Base-by-base conservation (phyloP, 2,113 vertebrate genomes). In the Irena cyanogastra region DNA sequence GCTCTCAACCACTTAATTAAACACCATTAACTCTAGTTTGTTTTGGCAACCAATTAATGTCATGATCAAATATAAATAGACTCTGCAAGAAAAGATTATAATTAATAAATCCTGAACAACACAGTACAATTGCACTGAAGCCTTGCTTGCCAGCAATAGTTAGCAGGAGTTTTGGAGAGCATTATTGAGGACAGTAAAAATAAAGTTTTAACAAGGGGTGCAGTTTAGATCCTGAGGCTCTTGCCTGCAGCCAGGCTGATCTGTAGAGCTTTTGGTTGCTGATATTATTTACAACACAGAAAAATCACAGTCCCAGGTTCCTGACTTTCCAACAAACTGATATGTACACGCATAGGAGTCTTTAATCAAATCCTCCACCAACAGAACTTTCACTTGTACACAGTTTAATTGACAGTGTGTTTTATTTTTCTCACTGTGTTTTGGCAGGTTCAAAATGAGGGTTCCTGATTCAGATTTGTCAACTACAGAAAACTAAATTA, bases 31-130 rank as follows among this genome's bases (percentile, higher is more conserved):
- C 96, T 97, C 82, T 91, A 89, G 94, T 97, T 98, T 97, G 94
- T 96, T 98, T 97, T 97, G 96, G 95, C 97, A 98, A 96, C 93
- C 92, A 96, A 97, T 97, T 98, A 97, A 97, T 95, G 96, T 97
- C 96, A 95, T 31, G 59, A 97, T 83, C 97, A 95, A 97, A 96
- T 96, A 97, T 96, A 97, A 98, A 98, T 66, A 98, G 96, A 95
- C 65, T 94, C 75, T 53, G 71, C 75, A 86, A 94, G 95, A 97
- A 98, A 96, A 97, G 83, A 97, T 94, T 92, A 96, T 97, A 96
- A 96, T 97, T 96, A 98, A 97, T 97, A 97, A 97, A 96, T 96
- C 91, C 94, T 96, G 95, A 96, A 95, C 86, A 96, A 89, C 95
- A 96, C 50, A 90, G 60, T 91, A 94, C 95, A 97, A 96, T 87